Evolutionary conservation across 2,797 vertebrate species (phyloP), one percentile per base, ranked within the genome.

Genomic region (Crypturellus tataupa): DNA sequence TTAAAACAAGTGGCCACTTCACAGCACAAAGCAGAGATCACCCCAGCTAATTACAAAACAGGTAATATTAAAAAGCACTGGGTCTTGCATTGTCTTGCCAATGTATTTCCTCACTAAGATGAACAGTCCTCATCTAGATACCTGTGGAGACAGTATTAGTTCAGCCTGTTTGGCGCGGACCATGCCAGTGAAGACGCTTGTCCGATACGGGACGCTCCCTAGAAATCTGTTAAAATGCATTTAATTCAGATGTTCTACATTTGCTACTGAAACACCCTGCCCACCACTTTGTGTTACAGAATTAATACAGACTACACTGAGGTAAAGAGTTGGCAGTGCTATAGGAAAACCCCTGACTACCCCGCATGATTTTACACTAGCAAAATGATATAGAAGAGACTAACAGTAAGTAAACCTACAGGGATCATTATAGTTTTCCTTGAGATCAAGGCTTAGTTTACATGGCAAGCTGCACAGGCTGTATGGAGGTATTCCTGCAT

Each of bases 1-100:
- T 94, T 75, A 94, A 83, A 86, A 95, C 7, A 81, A 95, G 93
- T 94, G 94, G 71, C 80, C 87, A 94, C 80, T 78, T 91, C 95
- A 94, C 91, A 95, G 94, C 94, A 94, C 95, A 96, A 96, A 93
- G 94, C 89, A 94, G 95, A 94, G 88, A 77, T 90, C 95, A 94
- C 95, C 77, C 90, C 91, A 94, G 90, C 91, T 94, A 94, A 84
- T 85, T 44, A 95, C 94, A 94, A 78, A 94, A 81, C 87, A 87
- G 88, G 72, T 15, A 94, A 94, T 82, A 93, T 64, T 64, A 88
- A 89, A 90, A 94, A 94, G 87, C 78, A 91, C 75, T 87, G 88
- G 68, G 47, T 78, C 75, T 87, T 81, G 63, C 67, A 63, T 58
- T 71, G 75, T 53, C 86, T 81, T 69, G 87, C 69, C 89, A 80